A percentile compares a stretch with the other conserved stretches of the same genome.
Conservation (phyloP, 2,797 vertebrate species). For the Lepilemur septentrionalis region DNA sequence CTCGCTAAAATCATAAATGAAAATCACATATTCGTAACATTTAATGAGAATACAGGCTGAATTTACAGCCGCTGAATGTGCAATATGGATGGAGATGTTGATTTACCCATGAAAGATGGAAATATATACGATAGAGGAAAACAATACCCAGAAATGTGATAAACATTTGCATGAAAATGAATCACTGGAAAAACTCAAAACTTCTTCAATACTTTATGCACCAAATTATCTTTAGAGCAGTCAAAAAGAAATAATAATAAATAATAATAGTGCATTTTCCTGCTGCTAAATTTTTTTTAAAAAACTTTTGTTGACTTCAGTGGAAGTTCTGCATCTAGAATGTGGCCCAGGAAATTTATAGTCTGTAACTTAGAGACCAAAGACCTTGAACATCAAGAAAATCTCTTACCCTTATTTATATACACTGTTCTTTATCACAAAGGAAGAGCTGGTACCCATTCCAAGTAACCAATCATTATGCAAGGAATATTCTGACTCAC, state of each 20-base stretch:
- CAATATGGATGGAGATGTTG: slow-evolving; percentile 70
- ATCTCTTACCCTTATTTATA: slow-evolving; percentile 82
- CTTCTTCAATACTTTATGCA: slow-evolving; percentile 70
- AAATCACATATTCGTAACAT: slow-evolving; percentile 82
- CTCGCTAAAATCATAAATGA: slow-evolving; percentile 82
- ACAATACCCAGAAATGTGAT: slow-evolving; percentile 75
- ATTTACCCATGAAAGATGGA: slow-evolving; percentile 72
- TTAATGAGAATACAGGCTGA: slow-evolving; percentile 80
- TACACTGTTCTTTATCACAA: slow-evolving; percentile 81
- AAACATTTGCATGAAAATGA: slow-evolving; percentile 78
- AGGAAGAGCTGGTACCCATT: slow-evolving; percentile 79
- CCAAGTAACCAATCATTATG: slow-evolving; percentile 82
- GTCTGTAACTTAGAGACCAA: slow-evolving; percentile 76
- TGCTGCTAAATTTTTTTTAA: slow-evolving; percentile 62
- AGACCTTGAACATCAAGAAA: slow-evolving; percentile 82
- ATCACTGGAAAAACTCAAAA: slow-evolving; percentile 66
- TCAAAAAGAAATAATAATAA: slow-evolving; percentile 74
- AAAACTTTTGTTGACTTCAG: slow-evolving; percentile 67
- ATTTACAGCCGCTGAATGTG: slow-evolving; percentile 72
- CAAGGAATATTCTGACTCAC: slow-evolving; percentile 82
- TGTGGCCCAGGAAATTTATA: slow-evolving; percentile 73
- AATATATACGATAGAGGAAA: slow-evolving; percentile 70
- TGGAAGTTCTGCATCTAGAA: slow-evolving; percentile 66
- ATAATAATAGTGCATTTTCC: slow-evolving; percentile 71
- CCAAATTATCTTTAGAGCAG: slow-evolving; percentile 68